phyloP scores from a whole-genome alignment of 2,113 vertebrate species.

The Gymnogyps californianus region DNA sequence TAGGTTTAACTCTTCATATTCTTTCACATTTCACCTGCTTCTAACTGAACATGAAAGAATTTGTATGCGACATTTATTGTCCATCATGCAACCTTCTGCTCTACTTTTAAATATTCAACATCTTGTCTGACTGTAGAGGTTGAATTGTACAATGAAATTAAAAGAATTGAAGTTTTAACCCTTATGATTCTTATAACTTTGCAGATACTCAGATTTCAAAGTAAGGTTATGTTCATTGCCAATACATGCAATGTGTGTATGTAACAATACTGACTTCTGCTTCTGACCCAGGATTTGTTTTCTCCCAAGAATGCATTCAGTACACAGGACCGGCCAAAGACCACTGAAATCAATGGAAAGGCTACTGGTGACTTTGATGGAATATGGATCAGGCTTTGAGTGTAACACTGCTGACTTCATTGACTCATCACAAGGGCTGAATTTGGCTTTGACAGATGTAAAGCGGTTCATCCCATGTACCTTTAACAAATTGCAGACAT shows the following conservation, averaged over 20 bases:
- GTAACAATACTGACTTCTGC: background rate
- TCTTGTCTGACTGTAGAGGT: background rate
- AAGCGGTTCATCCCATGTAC: background rate
- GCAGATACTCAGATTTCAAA: background rate
- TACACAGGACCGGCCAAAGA: constrained; percentile 2
- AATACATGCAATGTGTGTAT: background rate
- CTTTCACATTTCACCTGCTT: background rate
- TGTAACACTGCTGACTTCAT: background rate
- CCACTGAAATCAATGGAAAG: constrained; percentile 66
- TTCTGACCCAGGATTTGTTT: constrained; percentile 1
- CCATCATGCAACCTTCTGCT: background rate
- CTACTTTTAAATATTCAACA: background rate
- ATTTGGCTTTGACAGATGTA: constrained; percentile 39
- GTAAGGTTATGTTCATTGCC: background rate
- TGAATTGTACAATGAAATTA: background rate
- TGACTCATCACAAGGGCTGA: background rate
- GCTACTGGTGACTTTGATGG: background rate
- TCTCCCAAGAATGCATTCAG: background rate
- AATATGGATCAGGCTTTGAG: background rate
- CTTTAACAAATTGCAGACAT: background rate
- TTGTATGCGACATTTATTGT: background rate
- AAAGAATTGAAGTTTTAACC: background rate
- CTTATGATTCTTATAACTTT: background rate
- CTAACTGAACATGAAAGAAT: background rate
- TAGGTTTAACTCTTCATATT: background rate